A percentile compares a stretch with the other conserved stretches of the same genome.
Conservation (phyloP, 1,140 invertebrate species). For the Meloidogyne exigua region DNA sequence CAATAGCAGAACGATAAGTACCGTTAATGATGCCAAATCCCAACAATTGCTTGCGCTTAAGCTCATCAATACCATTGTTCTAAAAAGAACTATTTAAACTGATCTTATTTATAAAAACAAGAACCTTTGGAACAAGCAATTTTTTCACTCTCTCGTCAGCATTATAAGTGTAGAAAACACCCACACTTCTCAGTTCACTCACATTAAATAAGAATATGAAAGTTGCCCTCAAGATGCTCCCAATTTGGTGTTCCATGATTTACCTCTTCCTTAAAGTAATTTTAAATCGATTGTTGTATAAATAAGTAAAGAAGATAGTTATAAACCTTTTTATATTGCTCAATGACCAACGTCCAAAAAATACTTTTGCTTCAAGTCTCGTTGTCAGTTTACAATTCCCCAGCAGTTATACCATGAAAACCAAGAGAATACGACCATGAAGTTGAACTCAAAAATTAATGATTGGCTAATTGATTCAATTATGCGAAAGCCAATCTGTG, state of each 20-base stretch:
- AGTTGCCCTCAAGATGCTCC: slow-evolving; percentile 96
- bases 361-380: too few species aligned
- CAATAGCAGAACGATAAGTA: slow-evolving; percentile 70
- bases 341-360: too few species aligned
- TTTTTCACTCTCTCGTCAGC: slow-evolving; percentile 97
- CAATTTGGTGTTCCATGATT: slow-evolving; percentile 98
- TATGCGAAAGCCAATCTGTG: too few species aligned
- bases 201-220: slow-evolving; percentile 95
- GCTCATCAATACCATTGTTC: slow-evolving; percentile 49
- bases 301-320: too few species aligned
- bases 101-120: not conserved
- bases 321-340: too few species aligned
- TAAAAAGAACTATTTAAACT: slow-evolving; percentile 20
- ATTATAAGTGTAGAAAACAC: slow-evolving; percentile 83
- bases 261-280: slow-evolving; percentile 92
- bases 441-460: too few species aligned
- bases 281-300: too few species aligned
- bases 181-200: slow-evolving; percentile 96
- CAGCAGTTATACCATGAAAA: too few species aligned
- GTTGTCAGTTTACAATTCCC: too few species aligned
- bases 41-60: slow-evolving; percentile 85
- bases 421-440: too few species aligned
- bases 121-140: slow-evolving; percentile 73
- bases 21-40: slow-evolving; percentile 98
- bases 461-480: too few species aligned